These are phyloP conservation scores for Chiloscyllium plagiosum DNA, from an alignment of 2,113 vertebrate species.

Conservation along the genomic window DNA sequence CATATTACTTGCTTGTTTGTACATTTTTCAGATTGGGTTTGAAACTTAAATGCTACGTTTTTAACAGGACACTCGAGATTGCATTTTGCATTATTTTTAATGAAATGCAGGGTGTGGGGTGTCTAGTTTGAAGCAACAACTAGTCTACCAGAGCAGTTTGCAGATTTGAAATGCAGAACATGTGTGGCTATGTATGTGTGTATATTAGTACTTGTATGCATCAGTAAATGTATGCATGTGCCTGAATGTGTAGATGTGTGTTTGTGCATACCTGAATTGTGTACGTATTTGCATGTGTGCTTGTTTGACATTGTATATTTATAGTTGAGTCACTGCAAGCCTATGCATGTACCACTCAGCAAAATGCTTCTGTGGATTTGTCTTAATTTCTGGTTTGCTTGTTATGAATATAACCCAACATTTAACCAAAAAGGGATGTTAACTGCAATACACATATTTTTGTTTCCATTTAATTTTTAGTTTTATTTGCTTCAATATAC, in stretches of 20 bases:
- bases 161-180: not conserved
- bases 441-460: not conserved
- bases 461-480: conserved; percentile 5
- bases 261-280: not conserved
- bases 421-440: not conserved
- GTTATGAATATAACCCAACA: not conserved
- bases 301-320: not conserved
- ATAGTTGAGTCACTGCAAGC: not conserved
- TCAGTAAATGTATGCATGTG: not conserved
- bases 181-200: not conserved
- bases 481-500: not conserved
- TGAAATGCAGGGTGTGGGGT: not conserved
- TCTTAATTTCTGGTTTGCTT: not conserved
- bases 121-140: not conserved
- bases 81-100: not conserved
- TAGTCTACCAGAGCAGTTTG: not conserved
- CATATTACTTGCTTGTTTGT: conserved; percentile 21
- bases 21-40: not conserved
- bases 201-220: not conserved
- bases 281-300: not conserved
- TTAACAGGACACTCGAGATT: not conserved
- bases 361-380: not conserved
- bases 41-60: not conserved
- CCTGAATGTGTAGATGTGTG: not conserved
- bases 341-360: not conserved